phyloP scores from a whole-genome alignment of 2,888 invertebrate genomes.

The Punctoribates punctum region DNA sequence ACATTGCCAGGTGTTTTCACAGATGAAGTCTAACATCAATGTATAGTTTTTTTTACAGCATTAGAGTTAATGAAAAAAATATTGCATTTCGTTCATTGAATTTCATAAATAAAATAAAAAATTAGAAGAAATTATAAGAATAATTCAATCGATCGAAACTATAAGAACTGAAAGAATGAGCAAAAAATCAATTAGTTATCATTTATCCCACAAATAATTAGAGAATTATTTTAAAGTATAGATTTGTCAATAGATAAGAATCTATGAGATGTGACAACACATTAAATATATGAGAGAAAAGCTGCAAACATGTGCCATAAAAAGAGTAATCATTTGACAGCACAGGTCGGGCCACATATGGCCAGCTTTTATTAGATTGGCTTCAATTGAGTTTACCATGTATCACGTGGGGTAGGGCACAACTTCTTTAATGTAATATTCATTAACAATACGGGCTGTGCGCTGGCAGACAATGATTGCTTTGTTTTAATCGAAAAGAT shows the following conservation, averaged over 20 bases:
- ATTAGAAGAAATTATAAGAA: no score
- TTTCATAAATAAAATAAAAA: no score
- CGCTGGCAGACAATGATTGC: constrained; percentile 20
- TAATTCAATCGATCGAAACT: no score
- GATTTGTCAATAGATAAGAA: constrained; percentile 11
- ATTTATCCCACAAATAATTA: background rate
- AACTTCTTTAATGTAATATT: constrained; percentile 27
- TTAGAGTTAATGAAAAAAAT: background rate
- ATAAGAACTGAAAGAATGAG: no score
- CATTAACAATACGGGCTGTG: constrained; percentile 32
- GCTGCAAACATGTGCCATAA: constrained; percentile 34
- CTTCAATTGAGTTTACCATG: background rate
- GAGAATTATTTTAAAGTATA: background rate
- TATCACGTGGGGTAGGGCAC: constrained; percentile 29
- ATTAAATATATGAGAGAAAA: constrained; percentile 10
- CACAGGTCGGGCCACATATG: constrained; percentile 35
- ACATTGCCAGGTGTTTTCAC: constrained; percentile 35
- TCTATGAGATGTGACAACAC: constrained; percentile 3
- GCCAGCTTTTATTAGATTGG: constrained; percentile 31
- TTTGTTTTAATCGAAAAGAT: constrained; percentile 25
- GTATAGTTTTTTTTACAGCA: background rate
- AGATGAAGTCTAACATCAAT: constrained; percentile 27
- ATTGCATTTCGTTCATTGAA: no score
- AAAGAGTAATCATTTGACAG: constrained; percentile 37
- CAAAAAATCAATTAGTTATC: no score